Percentiles rank a stretch among this genome's conserved stretches.
Conservation (phyloP, 2,888 invertebrate species). For the Acronicta psi region DNA sequence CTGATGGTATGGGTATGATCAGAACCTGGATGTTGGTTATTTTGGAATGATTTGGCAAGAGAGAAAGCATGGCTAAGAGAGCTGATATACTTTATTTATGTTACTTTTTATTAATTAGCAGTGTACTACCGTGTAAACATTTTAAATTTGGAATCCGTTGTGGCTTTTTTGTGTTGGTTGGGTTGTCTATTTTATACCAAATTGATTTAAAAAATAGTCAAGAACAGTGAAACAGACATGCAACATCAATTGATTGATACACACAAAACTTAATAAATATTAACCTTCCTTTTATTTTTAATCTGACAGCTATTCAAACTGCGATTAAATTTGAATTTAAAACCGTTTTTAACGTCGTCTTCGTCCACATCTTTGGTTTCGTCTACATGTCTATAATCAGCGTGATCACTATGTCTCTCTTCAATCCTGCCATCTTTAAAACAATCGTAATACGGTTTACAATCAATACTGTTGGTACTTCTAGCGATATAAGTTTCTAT, state of each 20-base stretch:
- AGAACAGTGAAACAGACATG: slow-evolving; percentile 19
- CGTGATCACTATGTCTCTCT: slow-evolving; percentile 78
- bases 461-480: slow-evolving; percentile 82
- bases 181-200: no score
- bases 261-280: slow-evolving; percentile 54
- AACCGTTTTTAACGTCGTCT: slow-evolving; percentile 74
- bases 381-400: slow-evolving; percentile 75
- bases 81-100: no score
- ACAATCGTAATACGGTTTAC: slow-evolving; percentile 85
- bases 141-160: no score
- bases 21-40: no score
- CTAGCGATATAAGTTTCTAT: slow-evolving; percentile 76
- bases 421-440: slow-evolving; percentile 73
- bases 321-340: slow-evolving; percentile 81
- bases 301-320: slow-evolving; percentile 82
- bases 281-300: slow-evolving; percentile 77
- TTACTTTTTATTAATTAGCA: no score
- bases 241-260: slow-evolving; percentile 29
- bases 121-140: no score
- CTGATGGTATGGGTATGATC: no score
- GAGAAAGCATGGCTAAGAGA: no score
- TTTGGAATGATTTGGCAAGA: neutral
- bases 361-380: slow-evolving; percentile 69
- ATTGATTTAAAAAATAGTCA: no score
- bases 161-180: no score